Evolutionary conservation across 1,140 invertebrate genomes (phyloP).

Genomic region (Heliconius hewitsoni): DNA sequence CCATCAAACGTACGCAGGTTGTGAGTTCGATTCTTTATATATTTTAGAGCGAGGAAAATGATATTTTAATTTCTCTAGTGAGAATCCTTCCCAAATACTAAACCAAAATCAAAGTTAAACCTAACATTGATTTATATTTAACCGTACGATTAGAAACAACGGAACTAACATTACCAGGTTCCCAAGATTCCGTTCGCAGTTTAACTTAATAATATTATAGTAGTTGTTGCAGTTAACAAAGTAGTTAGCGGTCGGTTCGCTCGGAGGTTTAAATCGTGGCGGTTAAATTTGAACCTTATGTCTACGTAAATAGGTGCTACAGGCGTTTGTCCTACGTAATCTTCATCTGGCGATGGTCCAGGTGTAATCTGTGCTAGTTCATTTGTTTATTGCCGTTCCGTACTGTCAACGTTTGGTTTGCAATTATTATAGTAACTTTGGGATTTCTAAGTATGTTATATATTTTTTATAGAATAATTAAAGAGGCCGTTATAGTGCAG

Average conservation of each 20-base stretch:
- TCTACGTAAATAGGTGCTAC: neutral
- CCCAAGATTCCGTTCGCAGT: slow-evolving; percentile 23
- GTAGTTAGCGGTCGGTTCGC: slow-evolving; percentile 25
- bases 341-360: slow-evolving; percentile 22
- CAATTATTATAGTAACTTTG: slow-evolving; percentile 9
- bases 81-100: too few species aligned
- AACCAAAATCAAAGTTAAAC: too few species aligned
- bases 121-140: too few species aligned
- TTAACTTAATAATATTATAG: slow-evolving; percentile 27
- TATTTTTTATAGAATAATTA: too few species aligned
- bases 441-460: neutral
- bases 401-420: slow-evolving; percentile 14
- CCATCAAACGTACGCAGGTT: too few species aligned
- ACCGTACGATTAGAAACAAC: slow-evolving; percentile 2
- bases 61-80: too few species aligned
- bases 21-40: too few species aligned
- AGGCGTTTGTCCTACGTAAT: neutral
- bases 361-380: slow-evolving; percentile 24
- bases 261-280: neutral
- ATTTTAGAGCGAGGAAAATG: too few species aligned
- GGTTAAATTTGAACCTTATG: slow-evolving; percentile 18
- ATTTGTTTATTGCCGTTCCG: slow-evolving; percentile 31
- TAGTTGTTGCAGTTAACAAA: slow-evolving; percentile 30
- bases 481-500: too few species aligned
- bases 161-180: slow-evolving; percentile 31